Conservation (phyloP, 2,797 vertebrate species). For the Austrolebias charrua region DNA sequence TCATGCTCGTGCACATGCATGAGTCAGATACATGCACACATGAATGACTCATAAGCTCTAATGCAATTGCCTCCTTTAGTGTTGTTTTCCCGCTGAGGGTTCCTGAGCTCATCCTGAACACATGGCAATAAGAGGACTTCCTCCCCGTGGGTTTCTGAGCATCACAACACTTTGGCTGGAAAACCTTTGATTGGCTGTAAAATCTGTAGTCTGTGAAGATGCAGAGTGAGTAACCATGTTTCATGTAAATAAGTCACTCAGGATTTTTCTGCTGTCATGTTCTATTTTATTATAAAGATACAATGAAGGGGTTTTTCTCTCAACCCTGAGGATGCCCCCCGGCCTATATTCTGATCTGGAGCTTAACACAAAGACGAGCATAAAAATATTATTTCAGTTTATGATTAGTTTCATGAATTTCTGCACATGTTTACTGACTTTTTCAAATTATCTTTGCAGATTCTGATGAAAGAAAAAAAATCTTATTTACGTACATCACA, state of each 20-base stretch:
- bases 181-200: constrained; percentile 24
- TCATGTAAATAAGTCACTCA: constrained; percentile 16
- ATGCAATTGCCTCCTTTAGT: constrained; percentile 58
- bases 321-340: neutral
- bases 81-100: constrained; percentile 20
- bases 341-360: neutral
- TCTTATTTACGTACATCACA: too few species aligned
- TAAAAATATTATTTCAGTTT: neutral
- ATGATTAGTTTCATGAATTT: neutral
- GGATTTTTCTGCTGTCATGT: constrained; percentile 6
- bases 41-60: constrained; percentile 48
- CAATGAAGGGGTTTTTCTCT: neutral
- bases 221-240: constrained; percentile 23
- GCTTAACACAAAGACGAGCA: neutral
- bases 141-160: constrained; percentile 31
- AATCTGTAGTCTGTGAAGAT: neutral
- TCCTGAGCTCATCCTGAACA: constrained; percentile 6
- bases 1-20: constrained; percentile 18
- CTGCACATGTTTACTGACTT: neutral
- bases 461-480: too few species aligned
- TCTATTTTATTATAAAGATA: neutral
- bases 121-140: constrained; percentile 17
- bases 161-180: constrained; percentile 4
- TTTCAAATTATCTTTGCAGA: neutral
- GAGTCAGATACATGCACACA: constrained; percentile 33